phyloP scores from a whole-genome alignment of 2,888 invertebrate genomes.

The Hypolimnas misippus region DNA sequence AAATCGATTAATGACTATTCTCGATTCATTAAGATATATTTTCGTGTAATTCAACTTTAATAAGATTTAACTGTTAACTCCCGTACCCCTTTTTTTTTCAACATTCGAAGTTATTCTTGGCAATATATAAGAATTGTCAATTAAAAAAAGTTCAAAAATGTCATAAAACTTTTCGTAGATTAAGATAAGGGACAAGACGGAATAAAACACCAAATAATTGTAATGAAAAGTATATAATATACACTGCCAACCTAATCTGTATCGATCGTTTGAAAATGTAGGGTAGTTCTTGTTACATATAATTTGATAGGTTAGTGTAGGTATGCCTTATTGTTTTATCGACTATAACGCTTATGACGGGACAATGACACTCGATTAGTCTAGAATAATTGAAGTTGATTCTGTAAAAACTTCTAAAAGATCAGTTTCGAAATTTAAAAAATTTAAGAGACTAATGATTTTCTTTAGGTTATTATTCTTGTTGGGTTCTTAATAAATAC shows the following conservation, averaged over 20 bases:
- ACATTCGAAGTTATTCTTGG: conserved; percentile 21
- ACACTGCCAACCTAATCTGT: conserved; percentile 53
- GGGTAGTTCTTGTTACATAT: conserved; percentile 42
- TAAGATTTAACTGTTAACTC: conserved; percentile 17
- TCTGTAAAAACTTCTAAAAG: neutral
- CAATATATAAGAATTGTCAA: conserved; percentile 40
- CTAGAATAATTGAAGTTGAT: neutral
- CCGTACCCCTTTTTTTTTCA: conserved; percentile 23
- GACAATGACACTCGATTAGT: conserved; percentile 8
- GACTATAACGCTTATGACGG: neutral
- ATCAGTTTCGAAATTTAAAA: neutral
- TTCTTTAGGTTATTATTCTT: too few species aligned
- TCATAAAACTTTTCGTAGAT: conserved; percentile 30
- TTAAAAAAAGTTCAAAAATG: conserved; percentile 51
- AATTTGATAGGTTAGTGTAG: conserved; percentile 45
- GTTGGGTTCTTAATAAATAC: too few species aligned
- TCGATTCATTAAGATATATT: neutral
- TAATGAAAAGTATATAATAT: conserved; percentile 32
- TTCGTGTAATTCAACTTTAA: neutral
- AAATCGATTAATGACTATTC: neutral
- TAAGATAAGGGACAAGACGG: conserved; percentile 35
- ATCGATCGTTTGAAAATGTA: conserved; percentile 44
- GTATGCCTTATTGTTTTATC: conserved; percentile 38
- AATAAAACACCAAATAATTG: conserved; percentile 49
- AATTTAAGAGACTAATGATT: too few species aligned